These are phyloP conservation scores for Amphipoea lucens DNA, from an alignment of 2,888 invertebrate species.

Conservation along the genomic window DNA sequence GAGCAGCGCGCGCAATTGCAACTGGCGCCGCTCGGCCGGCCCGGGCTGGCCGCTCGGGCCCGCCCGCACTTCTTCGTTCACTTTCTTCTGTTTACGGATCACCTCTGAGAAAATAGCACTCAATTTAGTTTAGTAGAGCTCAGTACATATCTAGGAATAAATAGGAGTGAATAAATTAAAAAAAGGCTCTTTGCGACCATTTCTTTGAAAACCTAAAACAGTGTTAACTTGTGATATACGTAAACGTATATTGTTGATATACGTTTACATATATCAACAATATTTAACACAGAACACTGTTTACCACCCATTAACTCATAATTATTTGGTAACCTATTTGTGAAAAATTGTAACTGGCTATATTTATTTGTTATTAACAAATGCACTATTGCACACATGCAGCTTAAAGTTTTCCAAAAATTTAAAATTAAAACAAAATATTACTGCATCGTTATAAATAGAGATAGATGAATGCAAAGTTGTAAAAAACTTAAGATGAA, in stretches of 20 bases:
- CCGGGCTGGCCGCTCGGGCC: slow-evolving; percentile 73
- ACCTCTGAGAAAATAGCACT: slow-evolving; percentile 69
- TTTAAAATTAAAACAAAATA: not conserved
- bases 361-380: not conserved
- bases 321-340: not conserved
- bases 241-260: too few relatives aligned
- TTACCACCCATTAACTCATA: not conserved
- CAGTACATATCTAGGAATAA: not conserved
- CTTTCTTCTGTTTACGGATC: slow-evolving; percentile 86
- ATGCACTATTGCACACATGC: not conserved
- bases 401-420: not conserved
- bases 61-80: slow-evolving; percentile 82
- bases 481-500: not conserved
- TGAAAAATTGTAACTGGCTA: not conserved
- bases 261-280: not conserved
- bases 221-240: not conserved
- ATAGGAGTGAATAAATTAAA: not conserved
- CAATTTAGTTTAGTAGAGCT: not conserved
- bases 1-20: slow-evolving; percentile 89
- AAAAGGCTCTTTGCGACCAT: not conserved
- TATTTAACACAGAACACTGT: not conserved
- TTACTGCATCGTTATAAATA: not conserved
- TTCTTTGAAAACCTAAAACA: not conserved
- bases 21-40: slow-evolving; percentile 88
- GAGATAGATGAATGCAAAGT: not conserved